phyloP scores from a whole-genome alignment of 2,113 vertebrate species.

The Heterotis niloticus region DNA sequence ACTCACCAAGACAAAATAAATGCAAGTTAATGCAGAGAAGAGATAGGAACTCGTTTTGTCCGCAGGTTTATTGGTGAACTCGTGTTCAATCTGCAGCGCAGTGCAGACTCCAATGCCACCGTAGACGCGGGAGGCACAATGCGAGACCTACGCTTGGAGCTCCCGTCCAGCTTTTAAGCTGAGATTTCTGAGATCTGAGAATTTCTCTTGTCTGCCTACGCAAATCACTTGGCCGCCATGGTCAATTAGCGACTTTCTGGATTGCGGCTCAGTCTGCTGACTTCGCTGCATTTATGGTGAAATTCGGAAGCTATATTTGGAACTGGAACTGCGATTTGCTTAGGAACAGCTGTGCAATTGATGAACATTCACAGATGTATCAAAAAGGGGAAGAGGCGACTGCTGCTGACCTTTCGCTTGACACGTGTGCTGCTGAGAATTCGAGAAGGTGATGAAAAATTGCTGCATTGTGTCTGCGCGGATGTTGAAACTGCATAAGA shows the following conservation, averaged over 20 bases:
- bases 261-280: not conserved
- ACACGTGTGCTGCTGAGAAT: not conserved
- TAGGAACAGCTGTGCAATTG: not conserved
- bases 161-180: not conserved
- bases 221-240: not conserved
- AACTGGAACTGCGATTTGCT: not conserved
- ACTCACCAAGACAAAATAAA: no score
- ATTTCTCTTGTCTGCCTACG: not conserved
- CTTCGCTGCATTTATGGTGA: not conserved
- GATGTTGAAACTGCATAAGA: not conserved
- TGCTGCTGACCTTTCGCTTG: not conserved
- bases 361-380: not conserved
- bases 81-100: not conserved
- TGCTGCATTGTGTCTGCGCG: not conserved
- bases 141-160: not conserved
- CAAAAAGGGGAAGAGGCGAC: not conserved
- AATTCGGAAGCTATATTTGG: slow-evolving; percentile 8
- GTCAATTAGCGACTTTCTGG: slow-evolving; percentile 12
- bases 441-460: not conserved
- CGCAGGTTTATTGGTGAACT: no score
- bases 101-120: no score
- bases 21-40: no score
- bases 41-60: no score
- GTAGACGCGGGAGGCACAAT: not conserved
- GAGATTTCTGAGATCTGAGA: not conserved